Evolutionary conservation across 2,113 vertebrate genomes (phyloP), one percentile per base, ranked within the genome.

Genomic region (cat (Felis catus)): DNA sequence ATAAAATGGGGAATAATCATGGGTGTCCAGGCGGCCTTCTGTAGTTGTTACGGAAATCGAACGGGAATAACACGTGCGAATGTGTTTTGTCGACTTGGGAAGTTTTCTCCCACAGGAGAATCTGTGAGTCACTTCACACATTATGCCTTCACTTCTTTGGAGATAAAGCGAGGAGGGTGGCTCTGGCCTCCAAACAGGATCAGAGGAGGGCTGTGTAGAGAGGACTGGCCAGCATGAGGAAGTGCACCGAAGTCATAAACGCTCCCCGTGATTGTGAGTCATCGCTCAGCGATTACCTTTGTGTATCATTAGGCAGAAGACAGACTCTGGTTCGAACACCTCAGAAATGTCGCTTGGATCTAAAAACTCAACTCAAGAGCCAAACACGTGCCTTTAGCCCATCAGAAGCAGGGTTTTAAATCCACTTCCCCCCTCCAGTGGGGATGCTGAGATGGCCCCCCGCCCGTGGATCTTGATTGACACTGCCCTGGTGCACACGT

Each of bases 261-360:
- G 36, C 5, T 58, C 12, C 29, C 16, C 8, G 0, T 1, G 5
- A 4, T 19, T 51, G 4, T 21, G n/a, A 39, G 7, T 31, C 51
- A 14, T 25, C 71, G n/a, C 21, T 61, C 41, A 29, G 19, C 3
- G 9, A 33, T 66, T 5, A n/a, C 14, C 8, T 27, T 79, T 51
- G 12, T 7, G 21, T 18, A 58, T 53, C 29, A 41, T 68, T 31
- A 39, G 3, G 33, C 11, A n/a, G 78, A 88, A 53, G 1, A 27
- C 7, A 33, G 87, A 10, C 39, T 19, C 7, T 41, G 61, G 48
- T 7, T 18, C 2, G 33, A 19, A 70, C 11, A 90, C 51, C 25
- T 48, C 21, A 73, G 68, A 41, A 58, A n/a, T 79, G 61, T 48
- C 27, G 3, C 12, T 31, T 94, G 10, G 29, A 48, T 70, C 29